These are phyloP conservation scores for Sebastes minor DNA, from an alignment of 2,797 vertebrate genomes.

Conservation along the genomic window DNA sequence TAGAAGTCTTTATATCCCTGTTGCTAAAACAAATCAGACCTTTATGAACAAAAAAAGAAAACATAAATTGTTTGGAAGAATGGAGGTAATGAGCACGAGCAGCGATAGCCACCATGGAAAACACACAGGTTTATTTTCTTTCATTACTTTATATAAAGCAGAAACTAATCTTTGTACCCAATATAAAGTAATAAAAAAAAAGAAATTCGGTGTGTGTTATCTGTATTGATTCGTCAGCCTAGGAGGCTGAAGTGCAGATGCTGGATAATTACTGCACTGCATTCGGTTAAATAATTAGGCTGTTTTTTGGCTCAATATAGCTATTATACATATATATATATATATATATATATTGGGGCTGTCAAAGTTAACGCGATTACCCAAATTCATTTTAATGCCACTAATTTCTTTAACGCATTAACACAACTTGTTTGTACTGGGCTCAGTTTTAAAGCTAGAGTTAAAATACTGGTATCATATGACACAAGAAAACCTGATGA, in stretches of 20 bases:
- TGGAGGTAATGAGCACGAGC: neutral
- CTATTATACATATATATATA: too few species aligned
- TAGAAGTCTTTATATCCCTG: neutral
- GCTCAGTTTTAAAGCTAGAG: too few species aligned
- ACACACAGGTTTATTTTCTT: neutral
- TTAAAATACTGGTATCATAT: too few species aligned
- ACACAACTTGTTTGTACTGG: too few species aligned
- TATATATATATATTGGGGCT: too few species aligned
- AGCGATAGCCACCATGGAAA: neutral
- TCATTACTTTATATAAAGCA: too few species aligned
- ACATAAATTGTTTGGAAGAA: neutral
- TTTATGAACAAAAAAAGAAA: neutral
- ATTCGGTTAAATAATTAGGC: rapidly evolving
- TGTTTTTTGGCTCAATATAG: neutral
- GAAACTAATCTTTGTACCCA: neutral
- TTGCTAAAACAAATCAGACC: neutral
- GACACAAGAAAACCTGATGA: rapidly evolving
- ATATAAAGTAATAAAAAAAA: neutral
- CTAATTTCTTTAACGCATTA: too few species aligned
- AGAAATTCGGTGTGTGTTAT: neutral
- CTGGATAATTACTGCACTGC: neutral
- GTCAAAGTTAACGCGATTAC: too few species aligned
- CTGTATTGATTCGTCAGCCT: neutral
- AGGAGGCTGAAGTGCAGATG: neutral
- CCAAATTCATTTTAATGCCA: rapidly evolving